Evolutionary conservation across 1,140 invertebrate genomes (phyloP), one percentile per base, ranked within the genome.

Genomic region (Ctenoplectra terminalis): DNA sequence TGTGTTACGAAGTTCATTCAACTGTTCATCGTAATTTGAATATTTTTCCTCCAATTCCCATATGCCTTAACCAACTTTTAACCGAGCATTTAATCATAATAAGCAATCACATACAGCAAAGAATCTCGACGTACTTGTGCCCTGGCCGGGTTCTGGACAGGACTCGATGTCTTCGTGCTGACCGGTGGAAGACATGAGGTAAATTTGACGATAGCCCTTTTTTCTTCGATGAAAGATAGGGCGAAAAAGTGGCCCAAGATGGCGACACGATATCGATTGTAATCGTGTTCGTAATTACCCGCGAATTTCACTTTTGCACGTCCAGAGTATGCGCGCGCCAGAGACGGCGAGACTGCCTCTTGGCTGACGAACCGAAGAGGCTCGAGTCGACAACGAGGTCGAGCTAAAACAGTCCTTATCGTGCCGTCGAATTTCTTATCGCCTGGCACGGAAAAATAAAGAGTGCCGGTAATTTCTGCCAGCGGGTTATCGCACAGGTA

Each of bases 231-330:
- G 7, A 6, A 31, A 58, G 50, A 81, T 48, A 13, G 56, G 6
- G 31, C n/a, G 72, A 83, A 81, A 75, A 61, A 77, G 74, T 70
- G 63, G 31, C 70, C 75, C 60, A 37, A 54, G 64, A 56, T 71
- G 34, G 20, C 73, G 75, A 64, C 63, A n/a, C n/a, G n/a, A n/a
- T n/a, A n/a, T 48, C 48, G 72, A 84, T 87, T 70, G 75, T 71
- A 78, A 87, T 81, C 52, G 50, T 61, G 6, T 34, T 52, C 72
- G 80, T 54, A 52, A 85, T 84, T 84, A 83, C 56, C 29, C 43
- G 73, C 15, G 66, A 89, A 84, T 90, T 86, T 90, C 88, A 90
- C 86, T 90, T 89, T 87, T 90, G 75, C 80, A 34, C 78, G 82
- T 71, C 54, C 20, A 20, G 23, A 69, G 37, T 43, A n/a, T 31